Conservation (phyloP, 2,888 invertebrate species). For the Drosophila suboccidentalis region DNA sequence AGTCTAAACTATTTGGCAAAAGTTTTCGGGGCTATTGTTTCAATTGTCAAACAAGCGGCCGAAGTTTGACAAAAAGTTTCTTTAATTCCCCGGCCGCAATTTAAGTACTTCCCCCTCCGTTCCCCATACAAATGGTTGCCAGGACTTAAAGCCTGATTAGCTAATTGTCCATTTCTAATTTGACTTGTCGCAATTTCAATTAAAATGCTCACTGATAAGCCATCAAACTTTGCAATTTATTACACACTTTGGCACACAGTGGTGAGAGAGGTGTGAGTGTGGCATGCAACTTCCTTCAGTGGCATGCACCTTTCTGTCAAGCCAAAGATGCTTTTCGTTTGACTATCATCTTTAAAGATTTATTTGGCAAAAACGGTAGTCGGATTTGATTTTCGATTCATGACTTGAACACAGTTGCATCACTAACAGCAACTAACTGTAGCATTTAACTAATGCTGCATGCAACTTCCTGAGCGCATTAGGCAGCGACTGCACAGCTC, state of each 20-base stretch:
- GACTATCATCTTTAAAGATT: background rate
- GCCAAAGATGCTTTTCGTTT: background rate
- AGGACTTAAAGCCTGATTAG: constrained; percentile 58
- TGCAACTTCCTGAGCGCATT: background rate
- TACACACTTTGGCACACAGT: background rate
- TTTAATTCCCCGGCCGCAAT: constrained; percentile 27
- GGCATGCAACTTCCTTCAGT: background rate
- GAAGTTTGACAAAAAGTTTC: constrained; percentile 58
- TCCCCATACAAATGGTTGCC: constrained; percentile 9
- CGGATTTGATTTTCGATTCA: background rate
- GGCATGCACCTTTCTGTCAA: background rate
- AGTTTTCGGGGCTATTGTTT: constrained; percentile 57
- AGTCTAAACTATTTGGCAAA: constrained; percentile 54
- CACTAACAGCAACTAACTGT: background rate
- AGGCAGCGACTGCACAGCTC: too few relatives aligned
- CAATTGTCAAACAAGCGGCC: constrained; percentile 59
- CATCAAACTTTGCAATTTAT: constrained; percentile 23
- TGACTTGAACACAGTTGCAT: too few relatives aligned
- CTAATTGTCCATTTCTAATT: constrained; percentile 58
- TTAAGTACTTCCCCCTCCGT: constrained; percentile 24
- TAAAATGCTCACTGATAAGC: constrained; percentile 39
- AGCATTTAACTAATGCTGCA: background rate
- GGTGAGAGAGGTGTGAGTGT: background rate
- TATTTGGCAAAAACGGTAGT: constrained; percentile 2
- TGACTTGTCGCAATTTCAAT: constrained; percentile 45